Percentiles rank a stretch among this genome's conserved stretches.
Evolutionary conservation across 1,140 invertebrate genomes (phyloP).

Genomic region (Aphidius ervi): DNA sequence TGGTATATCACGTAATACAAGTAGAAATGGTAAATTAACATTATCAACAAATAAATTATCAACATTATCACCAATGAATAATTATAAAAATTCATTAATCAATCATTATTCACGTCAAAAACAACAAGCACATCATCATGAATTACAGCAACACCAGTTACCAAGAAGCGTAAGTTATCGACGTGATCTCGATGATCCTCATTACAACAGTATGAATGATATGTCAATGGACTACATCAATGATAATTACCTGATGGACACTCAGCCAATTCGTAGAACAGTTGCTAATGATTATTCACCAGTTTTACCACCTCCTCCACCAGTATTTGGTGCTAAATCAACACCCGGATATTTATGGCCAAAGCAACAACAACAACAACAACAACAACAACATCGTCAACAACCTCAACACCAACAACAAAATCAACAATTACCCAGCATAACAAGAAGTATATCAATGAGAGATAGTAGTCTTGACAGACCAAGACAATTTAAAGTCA

Average conservation of each 20-base stretch:
- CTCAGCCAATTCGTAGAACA: conserved; percentile 42
- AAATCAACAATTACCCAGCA: conserved; percentile 19
- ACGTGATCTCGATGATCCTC: conserved; percentile 31
- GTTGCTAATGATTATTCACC: conserved; percentile 50
- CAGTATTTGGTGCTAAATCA: conserved; percentile 45
- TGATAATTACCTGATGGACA: conserved; percentile 41
- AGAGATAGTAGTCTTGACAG: conserved; percentile 36
- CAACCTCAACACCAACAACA: conserved; percentile 11
- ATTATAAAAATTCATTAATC: neutral
- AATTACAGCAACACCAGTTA: conserved; percentile 2
- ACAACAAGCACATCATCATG: conserved; percentile 24
- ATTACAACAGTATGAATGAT: conserved; percentile 28
- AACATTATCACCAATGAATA: conserved; percentile 20
- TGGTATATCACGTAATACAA: conserved; percentile 52
- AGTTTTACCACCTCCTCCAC: conserved; percentile 46
- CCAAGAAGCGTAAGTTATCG: conserved; percentile 34
- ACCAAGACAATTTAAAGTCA: conserved; percentile 40
- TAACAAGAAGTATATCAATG: conserved; percentile 28
- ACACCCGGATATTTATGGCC: conserved; percentile 42
- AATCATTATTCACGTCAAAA: conserved; percentile 13
- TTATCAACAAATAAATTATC: conserved; percentile 52
- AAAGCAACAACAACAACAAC: conserved; percentile 26
- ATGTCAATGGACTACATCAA: conserved; percentile 38
- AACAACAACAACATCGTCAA: neutral
- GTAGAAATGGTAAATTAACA: conserved; percentile 53